Base-by-base conservation (phyloP, 1,140 invertebrate genomes). In the Galleria mellonella region DNA sequence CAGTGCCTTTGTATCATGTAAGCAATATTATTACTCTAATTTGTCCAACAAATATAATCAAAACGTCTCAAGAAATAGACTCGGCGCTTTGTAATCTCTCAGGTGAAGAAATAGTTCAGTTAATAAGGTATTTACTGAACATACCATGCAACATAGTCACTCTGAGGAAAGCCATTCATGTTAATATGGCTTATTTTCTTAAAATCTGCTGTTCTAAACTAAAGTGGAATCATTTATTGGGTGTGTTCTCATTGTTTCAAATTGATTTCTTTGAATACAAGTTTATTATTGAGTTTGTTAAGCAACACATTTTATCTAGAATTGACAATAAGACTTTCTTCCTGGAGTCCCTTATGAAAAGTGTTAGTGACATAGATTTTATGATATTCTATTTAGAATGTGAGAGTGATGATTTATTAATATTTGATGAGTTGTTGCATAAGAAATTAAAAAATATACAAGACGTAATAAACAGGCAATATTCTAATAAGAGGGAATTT, bases 1-100 rank as follows among this genome's bases (percentile, higher is more conserved):
- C 81, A n/a, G 72, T 81, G 4, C 75, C 77, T 37, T 51, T 82
- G 3, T 84, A 61, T 42, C 59, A 76, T 51, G 9, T 78, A 10
- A 73, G 55, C 27, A 46, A 47, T 35, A 44, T 69, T 82, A 41
- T 51, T 60, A 23, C 17, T 23, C 2, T 3, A 23, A 23, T 23
- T 3, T 23, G 17, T 2, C 17, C 17, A 23, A 23, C 17, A 23
- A 6, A 23, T 3, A 23, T 23, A 23, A 3, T 23, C 2, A 23
- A 23, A 23, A 3, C 6, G 6, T 23, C 17, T 23, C 2, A 23
- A 23, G 6, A 23, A 23, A 2, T 23, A 2, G 2, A 23, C 17
- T 23, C 6, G 6, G 17, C 2, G 17, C 14, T 35, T 28, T 36
- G 50, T 29, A 36, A 40, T n/a, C n/a, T n/a, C n/a, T n/a, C n/a